Base-by-base conservation (phyloP, 2,888 invertebrate species). In the Subacronicta megacephala region DNA sequence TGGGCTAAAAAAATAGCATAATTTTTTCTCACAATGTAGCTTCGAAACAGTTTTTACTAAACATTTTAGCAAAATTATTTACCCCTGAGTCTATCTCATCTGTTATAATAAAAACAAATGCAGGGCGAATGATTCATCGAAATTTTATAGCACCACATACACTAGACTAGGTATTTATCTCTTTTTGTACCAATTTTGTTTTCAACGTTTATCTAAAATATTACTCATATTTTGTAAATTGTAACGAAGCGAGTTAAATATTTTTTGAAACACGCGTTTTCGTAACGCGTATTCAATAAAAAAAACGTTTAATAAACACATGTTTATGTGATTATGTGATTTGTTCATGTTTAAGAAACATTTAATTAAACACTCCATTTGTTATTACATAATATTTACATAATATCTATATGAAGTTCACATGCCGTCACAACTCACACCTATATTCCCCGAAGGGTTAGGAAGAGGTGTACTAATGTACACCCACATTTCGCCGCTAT, bases 111-210 rank as follows among this genome's bases (percentile, higher is more conserved):
- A 60, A 59, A 43, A 63, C 56, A 68, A 46, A 53, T 23, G 38
- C n/a, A n/a, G n/a, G n/a, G n/a, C n/a, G n/a, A 23, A 62, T 68
- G 47, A 52, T 12, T 31, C 62, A 62, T 62, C 37, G 47, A 55
- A 49, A 63, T 69, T 55, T 55, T 46, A 38, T 23, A 35, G 12
- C 16, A 38, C 20, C 36, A 54, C 45, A 36, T 20, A 18, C 18
- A 18, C 4, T 3, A 2, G 2, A 2, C 3, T 18, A 18, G 18
- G 4, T n/a, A 18, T 18, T 2, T 10, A 26, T 10, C 26, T 26
- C 26, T 3, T 26, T 26, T 3, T 1, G 26, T 26, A 3, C 26
- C 9, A 26, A 26, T 26, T 26, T 26, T 9, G 10, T 26, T 26
- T 26, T 26, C 26, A 26, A 26, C 26, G 9, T 23, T 7, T 9